Evolutionary conservation across 2,113 vertebrate species (phyloP), one percentile per base, ranked within the genome.

Genomic region (Oxyruncus cristatus): DNA sequence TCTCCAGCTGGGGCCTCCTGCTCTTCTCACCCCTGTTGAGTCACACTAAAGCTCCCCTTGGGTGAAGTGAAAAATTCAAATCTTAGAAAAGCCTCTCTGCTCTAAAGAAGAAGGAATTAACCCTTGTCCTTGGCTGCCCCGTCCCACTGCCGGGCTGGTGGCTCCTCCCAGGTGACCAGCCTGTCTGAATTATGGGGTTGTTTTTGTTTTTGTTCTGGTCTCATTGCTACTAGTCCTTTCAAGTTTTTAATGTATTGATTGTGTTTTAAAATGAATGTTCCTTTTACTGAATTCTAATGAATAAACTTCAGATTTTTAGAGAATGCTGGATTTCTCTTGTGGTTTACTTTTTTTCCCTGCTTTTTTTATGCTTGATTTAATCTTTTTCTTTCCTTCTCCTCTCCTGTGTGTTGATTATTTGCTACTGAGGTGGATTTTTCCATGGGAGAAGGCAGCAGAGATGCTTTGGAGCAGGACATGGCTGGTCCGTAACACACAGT

Each of bases 251-350:
- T 89, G 90, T 96, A 62, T 92, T 94, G 94, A 90, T 95, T 94
- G 96, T 96, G 94, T 93, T 97, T 94, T 92, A 52, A 91, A 90
- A 76, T 95, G 96, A 96, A 97, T 97, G 96, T 96, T 88, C 85
- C 92, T 94, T 96, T 96, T 93, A 95, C 95, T 84, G 86, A 96
- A 90, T 58, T 85, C 90, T 97, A 67, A 95, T 86, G 89, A 97
- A 96, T 97, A 97, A 97, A 97, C 86, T 92, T 84, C 77, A 73
- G 87, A 73, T 93, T 97, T 97, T 92, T 95, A 96, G 94, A 94
- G 81, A 94, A 86, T 18, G 1, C 41, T 26, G n/a, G 27, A 17
- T 95, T 79, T 83, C n/a, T 4, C 52, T 68, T 26, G 14, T 33
- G 62, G 19, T 41, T 82, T 76, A 32, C 3, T 53, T 58, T 56